A percentile compares a stretch with the other conserved stretches of the same genome.
Conservation (phyloP, 1,140 invertebrate species). For the Calephelis nemesis region DNA sequence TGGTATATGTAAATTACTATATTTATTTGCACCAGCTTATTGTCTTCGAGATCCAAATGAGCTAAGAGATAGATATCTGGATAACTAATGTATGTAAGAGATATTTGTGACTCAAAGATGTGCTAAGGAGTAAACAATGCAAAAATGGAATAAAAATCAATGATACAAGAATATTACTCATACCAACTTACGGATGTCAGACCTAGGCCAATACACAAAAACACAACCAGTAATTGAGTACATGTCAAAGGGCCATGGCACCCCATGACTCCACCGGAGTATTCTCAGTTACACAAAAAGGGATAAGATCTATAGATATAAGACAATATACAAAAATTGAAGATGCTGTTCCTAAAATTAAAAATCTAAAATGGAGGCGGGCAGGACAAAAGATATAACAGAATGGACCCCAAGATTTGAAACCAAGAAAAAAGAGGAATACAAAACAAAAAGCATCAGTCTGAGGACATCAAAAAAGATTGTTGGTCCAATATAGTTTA, state of each 20-base stretch:
- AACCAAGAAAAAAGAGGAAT: slow-evolving; percentile 20
- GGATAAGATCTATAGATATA: slow-evolving; percentile 4
- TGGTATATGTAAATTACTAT: not conserved
- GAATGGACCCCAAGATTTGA: slow-evolving; percentile 21
- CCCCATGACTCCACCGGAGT: too few species aligned
- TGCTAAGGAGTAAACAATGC: slow-evolving; percentile 10
- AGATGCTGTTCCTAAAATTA: slow-evolving; percentile 8
- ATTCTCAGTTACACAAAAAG: slow-evolving; percentile 12
- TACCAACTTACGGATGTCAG: slow-evolving; percentile 14
- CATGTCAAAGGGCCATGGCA: slow-evolving; percentile 16
- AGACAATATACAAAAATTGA: slow-evolving; percentile 15
- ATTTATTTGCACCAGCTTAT: not conserved
- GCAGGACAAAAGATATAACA: slow-evolving; percentile 2
- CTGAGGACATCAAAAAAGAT: slow-evolving; percentile 13
- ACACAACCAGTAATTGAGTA: not conserved
- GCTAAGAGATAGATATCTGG: not conserved
- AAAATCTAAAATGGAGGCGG: slow-evolving; percentile 3
- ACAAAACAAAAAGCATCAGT: slow-evolving; percentile 1
- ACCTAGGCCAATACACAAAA: slow-evolving; percentile 14
- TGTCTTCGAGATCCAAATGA: not conserved
- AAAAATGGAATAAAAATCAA: slow-evolving; percentile 1
- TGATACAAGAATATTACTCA: not conserved
- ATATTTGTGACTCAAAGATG: slow-evolving; percentile 13
- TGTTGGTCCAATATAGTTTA: not conserved
- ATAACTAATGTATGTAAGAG: slow-evolving; percentile 1